A percentile compares a stretch with the other conserved stretches of the same genome.
phyloP scores from a whole-genome alignment of 2,888 invertebrate genomes.

The Brachyptera risi region DNA sequence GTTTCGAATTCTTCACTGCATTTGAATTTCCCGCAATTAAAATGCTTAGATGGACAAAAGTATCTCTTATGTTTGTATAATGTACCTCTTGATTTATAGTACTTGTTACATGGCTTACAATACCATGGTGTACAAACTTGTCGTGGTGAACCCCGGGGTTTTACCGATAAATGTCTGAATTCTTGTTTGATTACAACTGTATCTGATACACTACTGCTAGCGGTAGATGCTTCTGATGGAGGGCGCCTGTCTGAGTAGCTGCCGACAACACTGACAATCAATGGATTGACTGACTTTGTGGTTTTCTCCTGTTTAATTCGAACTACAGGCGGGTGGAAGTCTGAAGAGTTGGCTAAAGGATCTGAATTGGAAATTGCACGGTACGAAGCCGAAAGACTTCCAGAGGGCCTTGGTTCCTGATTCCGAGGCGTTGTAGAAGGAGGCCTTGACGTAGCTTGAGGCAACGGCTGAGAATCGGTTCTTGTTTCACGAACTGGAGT shows the following conservation, averaged over 20 bases:
- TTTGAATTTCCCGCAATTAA: not conserved
- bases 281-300: not conserved
- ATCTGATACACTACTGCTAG: not conserved
- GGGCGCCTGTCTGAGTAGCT: not conserved
- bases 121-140: not conserved
- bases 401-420: too few relatives aligned
- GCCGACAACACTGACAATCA: slow-evolving; percentile 4
- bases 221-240: not conserved
- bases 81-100: slow-evolving; percentile 16
- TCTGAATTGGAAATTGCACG: too few relatives aligned
- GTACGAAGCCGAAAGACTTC: too few relatives aligned
- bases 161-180: not conserved
- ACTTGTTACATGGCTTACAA: slow-evolving; percentile 22
- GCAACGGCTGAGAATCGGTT: too few relatives aligned
- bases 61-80: slow-evolving; percentile 21
- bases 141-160: not conserved
- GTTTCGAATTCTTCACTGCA: slow-evolving; percentile 6
- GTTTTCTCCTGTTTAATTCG: not conserved
- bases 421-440: too few relatives aligned
- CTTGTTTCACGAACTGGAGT: too few relatives aligned
- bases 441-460: too few relatives aligned
- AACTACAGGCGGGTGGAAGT: not conserved
- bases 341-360: not conserved
- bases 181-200: slow-evolving; percentile 5
- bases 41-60: slow-evolving; percentile 15